phyloP scores from a whole-genome alignment of 2,888 invertebrate genomes.

The Drosophila aldrichi region DNA sequence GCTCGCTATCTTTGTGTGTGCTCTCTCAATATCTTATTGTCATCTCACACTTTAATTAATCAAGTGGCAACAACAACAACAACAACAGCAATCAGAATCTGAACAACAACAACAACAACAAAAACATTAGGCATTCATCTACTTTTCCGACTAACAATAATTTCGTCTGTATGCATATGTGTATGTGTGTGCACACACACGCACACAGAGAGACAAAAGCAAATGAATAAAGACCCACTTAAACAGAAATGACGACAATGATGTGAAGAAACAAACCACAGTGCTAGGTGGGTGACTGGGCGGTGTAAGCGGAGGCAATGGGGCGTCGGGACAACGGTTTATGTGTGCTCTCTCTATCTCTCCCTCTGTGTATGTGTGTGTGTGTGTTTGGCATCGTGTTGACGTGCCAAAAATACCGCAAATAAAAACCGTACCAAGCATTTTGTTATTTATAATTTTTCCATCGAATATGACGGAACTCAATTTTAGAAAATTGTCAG shows the following conservation, averaged over 20 bases:
- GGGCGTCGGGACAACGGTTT: slow-evolving; percentile 11
- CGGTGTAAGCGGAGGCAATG: background rate
- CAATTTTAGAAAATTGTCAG: slow-evolving; percentile 51
- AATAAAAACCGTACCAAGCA: slow-evolving; percentile 41
- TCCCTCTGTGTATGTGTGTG: background rate
- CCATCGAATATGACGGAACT: slow-evolving; percentile 60
- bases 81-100: slow-evolving; percentile 13
- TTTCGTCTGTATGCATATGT: slow-evolving; percentile 20
- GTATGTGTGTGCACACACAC: slow-evolving; percentile 4
- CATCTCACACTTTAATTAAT: slow-evolving; percentile 63
- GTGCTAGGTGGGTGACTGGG: background rate
- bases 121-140: slow-evolving; percentile 35
- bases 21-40: slow-evolving; percentile 42
- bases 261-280: slow-evolving; percentile 34
- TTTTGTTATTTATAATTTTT: slow-evolving; percentile 55
- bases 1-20: slow-evolving; percentile 14
- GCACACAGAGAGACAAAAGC: slow-evolving; percentile 11
- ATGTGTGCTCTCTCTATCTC: too few species aligned
- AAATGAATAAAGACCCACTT: slow-evolving; percentile 51
- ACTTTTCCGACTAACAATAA: slow-evolving; percentile 37
- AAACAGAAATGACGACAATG: slow-evolving; percentile 57
- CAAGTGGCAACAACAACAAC: slow-evolving; percentile 42
- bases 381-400: slow-evolving; percentile 27
- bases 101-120: slow-evolving; percentile 22
- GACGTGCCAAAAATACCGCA: slow-evolving; percentile 64